Percentiles rank a stretch among this genome's conserved stretches.
phyloP scores from a whole-genome alignment of 2,797 vertebrate species.

The Channa striata region DNA sequence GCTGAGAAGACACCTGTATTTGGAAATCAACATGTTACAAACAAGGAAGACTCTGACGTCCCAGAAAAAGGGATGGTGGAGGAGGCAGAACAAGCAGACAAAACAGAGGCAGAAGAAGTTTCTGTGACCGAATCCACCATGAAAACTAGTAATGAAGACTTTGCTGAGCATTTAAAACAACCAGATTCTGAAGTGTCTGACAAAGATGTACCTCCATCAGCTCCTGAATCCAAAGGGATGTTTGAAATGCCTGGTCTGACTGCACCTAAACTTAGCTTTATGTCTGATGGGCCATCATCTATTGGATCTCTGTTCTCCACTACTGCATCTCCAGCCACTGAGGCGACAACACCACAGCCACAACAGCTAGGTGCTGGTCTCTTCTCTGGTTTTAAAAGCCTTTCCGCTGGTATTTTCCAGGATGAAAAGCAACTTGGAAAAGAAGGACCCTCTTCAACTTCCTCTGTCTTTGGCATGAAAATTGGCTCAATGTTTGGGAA shows the following conservation, averaged over 20 bases:
- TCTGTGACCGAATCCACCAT: constrained; percentile 17
- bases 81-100: constrained; percentile 59
- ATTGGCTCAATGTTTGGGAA: constrained; percentile 82
- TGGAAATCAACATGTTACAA: constrained; percentile 37
- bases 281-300: constrained; percentile 85
- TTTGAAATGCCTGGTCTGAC: constrained; percentile 86
- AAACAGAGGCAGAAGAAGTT: constrained; percentile 55
- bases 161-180: constrained; percentile 15
- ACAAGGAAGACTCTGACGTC: constrained; percentile 35
- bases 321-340: constrained; percentile 64
- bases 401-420: constrained; percentile 91
- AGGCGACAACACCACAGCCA: constrained; percentile 66
- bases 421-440: constrained; percentile 81
- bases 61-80: constrained; percentile 68
- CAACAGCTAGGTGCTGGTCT: constrained; percentile 79
- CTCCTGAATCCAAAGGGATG: constrained; percentile 70
- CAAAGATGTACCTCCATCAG: constrained; percentile 37
- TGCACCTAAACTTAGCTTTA: constrained; percentile 84
- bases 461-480: constrained; percentile 86
- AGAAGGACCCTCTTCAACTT: constrained; percentile 72
- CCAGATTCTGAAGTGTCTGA: constrained; percentile 28
- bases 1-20: constrained; percentile 39
- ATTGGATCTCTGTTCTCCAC: constrained; percentile 89
- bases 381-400: constrained; percentile 89
- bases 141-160: constrained; percentile 20